Evolutionary conservation across 2,797 vertebrate genomes (phyloP).

Genomic region (Melanogrammus aeglefinus): DNA sequence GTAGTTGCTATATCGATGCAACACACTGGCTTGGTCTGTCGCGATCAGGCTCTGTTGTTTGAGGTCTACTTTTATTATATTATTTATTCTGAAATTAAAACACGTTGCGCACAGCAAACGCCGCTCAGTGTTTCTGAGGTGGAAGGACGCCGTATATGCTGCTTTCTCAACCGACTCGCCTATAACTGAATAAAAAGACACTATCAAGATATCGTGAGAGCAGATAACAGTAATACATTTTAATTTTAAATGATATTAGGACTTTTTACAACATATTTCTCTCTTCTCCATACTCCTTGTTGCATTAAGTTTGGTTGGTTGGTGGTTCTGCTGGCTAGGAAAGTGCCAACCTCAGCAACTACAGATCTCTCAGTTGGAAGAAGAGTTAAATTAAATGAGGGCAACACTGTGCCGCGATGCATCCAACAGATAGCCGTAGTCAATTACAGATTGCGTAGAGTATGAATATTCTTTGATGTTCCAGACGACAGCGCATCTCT

Average conservation of each 20-base stretch:
- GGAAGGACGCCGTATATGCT: too few species aligned
- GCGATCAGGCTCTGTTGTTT: constrained; percentile 27
- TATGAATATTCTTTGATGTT: neutral
- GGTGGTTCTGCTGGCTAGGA: neutral
- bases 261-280: too few species aligned
- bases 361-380: neutral
- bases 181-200: too few species aligned
- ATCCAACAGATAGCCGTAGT: neutral
- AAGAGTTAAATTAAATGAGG: neutral
- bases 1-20: neutral
- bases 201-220: too few species aligned
- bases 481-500: neutral
- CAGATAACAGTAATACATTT: too few species aligned
- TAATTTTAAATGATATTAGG: too few species aligned
- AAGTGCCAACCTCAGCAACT: neutral
- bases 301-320: neutral
- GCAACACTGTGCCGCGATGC: neutral
- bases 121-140: too few species aligned
- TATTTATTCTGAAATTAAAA: constrained; percentile 26
- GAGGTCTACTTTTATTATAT: constrained; percentile 56
- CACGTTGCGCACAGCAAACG: neutral
- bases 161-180: too few species aligned
- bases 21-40: neutral
- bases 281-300: neutral
- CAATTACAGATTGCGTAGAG: neutral